Base-by-base conservation (phyloP, 2,113 vertebrate species). In the Hepsetus odoe region DNA sequence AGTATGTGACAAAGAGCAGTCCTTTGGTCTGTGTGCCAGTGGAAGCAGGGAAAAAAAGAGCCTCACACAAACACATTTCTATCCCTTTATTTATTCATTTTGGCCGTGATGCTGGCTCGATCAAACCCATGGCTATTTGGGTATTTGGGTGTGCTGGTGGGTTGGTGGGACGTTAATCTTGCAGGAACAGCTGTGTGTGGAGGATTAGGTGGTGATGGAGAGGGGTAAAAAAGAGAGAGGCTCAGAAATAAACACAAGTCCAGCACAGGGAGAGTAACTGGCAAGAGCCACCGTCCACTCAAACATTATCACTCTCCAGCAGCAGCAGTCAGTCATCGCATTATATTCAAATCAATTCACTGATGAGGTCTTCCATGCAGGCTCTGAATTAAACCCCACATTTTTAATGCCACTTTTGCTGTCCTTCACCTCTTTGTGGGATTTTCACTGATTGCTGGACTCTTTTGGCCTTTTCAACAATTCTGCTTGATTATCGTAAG, bases 141-240 rank as follows among this genome's bases (percentile, higher is more conserved):
- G 64, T 59, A 28, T 58, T 58, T 68, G 59, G 58, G 79, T 66
- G 80, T 42, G 61, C 55, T 55, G 71, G 76, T 33, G 72, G 66
- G 73, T 35, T 74, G n/a, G 56, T 75, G 46, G 44, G 28, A 42
- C 67, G 62, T 80, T 87, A 87, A 87, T 87, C 86, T 87, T 82
- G 44, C 74, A 44, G 68, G 73, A 84, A 78, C 86, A 87, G 84
- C 84, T 87, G 84, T 87, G 86, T 85, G 80, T 64, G 74, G 56
- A 81, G 86, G 86, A 87, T 87, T 87, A 87, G 72, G 67, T 72
- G 65, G 69, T 49, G 61, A 83, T 81, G 71, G 77, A 83, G 76
- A 83, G 81, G 51, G 38, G 69, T 74, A 80, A 80, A 74, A 38
- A 72, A 78, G 44, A 77, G 64, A 82, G 24, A 55, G 22, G 59